phyloP scores from a whole-genome alignment of 2,888 invertebrate species.

The Yponomeuta plumbellus region DNA sequence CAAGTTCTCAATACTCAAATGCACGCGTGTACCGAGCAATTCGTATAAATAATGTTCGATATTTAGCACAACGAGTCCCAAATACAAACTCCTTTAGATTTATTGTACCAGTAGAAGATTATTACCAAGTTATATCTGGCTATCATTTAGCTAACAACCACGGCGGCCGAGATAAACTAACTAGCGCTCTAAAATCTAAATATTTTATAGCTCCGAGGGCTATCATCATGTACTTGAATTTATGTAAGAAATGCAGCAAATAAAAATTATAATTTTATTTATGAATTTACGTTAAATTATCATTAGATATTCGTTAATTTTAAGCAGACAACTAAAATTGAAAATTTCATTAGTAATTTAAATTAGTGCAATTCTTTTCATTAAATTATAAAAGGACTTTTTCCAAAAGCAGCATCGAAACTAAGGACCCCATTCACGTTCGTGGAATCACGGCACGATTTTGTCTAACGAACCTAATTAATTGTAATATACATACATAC shows the following conservation, averaged over 20 bases:
- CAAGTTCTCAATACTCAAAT: not conserved
- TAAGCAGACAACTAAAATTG: too few species aligned
- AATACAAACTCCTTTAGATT: not conserved
- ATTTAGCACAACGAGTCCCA: not conserved
- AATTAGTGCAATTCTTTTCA: too few species aligned
- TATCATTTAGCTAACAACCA: not conserved
- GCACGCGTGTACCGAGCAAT: not conserved
- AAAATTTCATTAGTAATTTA: too few species aligned
- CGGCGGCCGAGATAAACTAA: not conserved
- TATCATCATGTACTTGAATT: not conserved
- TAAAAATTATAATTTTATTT: not conserved
- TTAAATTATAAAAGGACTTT: too few species aligned
- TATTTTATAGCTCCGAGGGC: not conserved
- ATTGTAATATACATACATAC: too few species aligned
- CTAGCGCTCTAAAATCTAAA: not conserved
- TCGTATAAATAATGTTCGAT: not conserved
- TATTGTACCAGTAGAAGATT: not conserved
- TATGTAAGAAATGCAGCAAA: conserved; percentile 4
- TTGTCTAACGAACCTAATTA: too few species aligned
- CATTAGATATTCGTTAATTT: too few species aligned
- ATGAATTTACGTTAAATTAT: too few species aligned
- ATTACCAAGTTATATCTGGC: not conserved
- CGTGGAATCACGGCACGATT: too few species aligned
- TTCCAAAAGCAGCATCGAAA: too few species aligned
- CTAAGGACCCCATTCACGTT: too few species aligned